phyloP scores from a whole-genome alignment of 2,888 invertebrate species.

The Napeogenes sylphis region DNA sequence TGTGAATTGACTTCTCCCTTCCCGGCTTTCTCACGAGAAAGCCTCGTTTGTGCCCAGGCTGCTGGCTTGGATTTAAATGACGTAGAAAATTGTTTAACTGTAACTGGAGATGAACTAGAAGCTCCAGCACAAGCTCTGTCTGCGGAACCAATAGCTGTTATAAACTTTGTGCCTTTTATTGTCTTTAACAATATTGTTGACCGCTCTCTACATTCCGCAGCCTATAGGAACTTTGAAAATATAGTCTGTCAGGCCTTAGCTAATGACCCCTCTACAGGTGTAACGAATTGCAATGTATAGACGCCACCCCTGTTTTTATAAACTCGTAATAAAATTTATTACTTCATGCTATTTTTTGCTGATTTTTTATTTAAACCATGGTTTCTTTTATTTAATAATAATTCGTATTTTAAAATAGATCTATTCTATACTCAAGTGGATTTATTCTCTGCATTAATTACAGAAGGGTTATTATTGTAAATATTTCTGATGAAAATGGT shows the following conservation, averaged over 20 bases:
- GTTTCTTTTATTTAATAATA: no score
- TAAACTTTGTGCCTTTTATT: constrained; percentile 58
- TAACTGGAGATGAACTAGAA: constrained; percentile 50
- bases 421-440: no score
- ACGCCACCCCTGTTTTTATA: background rate
- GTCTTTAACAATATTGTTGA: constrained; percentile 49
- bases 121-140: constrained; percentile 45
- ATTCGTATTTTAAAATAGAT: no score
- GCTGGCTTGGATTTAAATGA: constrained; percentile 50
- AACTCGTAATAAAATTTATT: background rate
- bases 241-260: constrained; percentile 57
- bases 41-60: constrained; percentile 51
- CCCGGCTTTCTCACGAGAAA: constrained; percentile 43
- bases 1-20: constrained; percentile 57
- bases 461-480: no score
- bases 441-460: no score
- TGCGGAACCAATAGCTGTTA: constrained; percentile 38
- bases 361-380: no score
- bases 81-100: constrained; percentile 52
- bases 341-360: no score
- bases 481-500: no score
- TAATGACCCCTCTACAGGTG: constrained; percentile 45
- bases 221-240: constrained; percentile 40
- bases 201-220: constrained; percentile 35
- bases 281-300: constrained; percentile 46